Evolutionary conservation across 2,888 invertebrate genomes (phyloP).

Genomic region (Chrysodeixis includens): DNA sequence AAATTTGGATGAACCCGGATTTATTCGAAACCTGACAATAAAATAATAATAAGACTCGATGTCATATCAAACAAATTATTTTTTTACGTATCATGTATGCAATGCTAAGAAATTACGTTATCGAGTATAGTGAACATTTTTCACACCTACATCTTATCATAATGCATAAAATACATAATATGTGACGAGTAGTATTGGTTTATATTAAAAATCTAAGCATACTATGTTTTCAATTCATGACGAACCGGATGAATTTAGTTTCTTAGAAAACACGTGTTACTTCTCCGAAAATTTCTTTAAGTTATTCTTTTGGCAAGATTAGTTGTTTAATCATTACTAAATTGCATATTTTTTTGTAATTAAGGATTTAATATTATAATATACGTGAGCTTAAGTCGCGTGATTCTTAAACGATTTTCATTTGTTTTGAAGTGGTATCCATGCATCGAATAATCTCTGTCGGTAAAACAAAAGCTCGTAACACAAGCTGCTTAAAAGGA

Average conservation of each 20-base stretch:
- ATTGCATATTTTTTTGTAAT: no score
- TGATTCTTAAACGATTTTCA: not conserved
- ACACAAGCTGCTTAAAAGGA: not conserved
- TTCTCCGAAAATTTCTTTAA: not conserved
- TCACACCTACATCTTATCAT: constrained; percentile 18
- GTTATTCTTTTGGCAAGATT: not conserved
- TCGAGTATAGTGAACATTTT: constrained; percentile 17
- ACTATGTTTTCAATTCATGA: not conserved
- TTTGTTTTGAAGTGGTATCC: not conserved
- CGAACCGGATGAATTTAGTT: not conserved
- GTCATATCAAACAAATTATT: constrained; percentile 28
- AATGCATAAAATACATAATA: constrained; percentile 17
- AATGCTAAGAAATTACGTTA: constrained; percentile 30
- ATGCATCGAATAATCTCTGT: not conserved
- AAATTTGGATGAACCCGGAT: constrained; percentile 53
- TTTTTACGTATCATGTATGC: constrained; percentile 15
- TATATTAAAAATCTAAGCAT: not conserved
- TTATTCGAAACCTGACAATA: constrained; percentile 43
- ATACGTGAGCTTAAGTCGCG: no score
- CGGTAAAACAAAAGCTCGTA: constrained; percentile 15
- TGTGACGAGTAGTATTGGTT: not conserved
- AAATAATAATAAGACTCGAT: constrained; percentile 38
- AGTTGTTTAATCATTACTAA: not conserved
- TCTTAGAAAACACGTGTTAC: not conserved
- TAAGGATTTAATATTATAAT: no score